Evolutionary conservation across 2,888 invertebrate species (phyloP), one percentile per base, ranked within the genome.

Genomic region (Endomychus coccineus): DNA sequence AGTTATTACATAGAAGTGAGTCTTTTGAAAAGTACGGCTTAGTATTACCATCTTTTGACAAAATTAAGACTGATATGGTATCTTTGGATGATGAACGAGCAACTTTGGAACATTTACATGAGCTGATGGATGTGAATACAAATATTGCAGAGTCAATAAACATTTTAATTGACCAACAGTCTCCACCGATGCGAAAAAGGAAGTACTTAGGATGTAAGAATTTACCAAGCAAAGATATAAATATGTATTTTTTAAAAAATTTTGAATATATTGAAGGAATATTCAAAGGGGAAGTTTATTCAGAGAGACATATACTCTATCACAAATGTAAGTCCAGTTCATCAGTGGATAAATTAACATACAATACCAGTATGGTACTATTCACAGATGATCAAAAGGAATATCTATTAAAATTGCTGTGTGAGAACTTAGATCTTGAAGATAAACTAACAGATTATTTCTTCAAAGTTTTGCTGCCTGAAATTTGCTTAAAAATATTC

Each of bases 301-400:
- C 29, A n/a, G 27, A 16, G n/a, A 24, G 39, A 10, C 39, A 39
- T 13, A 16, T 30, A 14, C 23, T 7, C 5, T 39, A 19, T 14
- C 7, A 39, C 21, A 19, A 19, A 24, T 10, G 19, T 10, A 39
- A 9, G 7, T 14, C n/a, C 17, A 30, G 13, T 10, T 27, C 16
- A 10, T 25, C 19, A 9, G 14, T 29, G 9, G 44, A 49, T 16
- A 51, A 54, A 36, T 48, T 63, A 27, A 50, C 44, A 4, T 54
- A 52, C 29, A 61, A 50, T 39, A 51, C 52, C 11, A 61, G 55
- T 34, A 52, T 49, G 30, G 45, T 54, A 11, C 51, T 51, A 4
- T 64, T 62, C 39, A 54, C 45, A 11, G 38, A 46, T 15, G 29
- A 29, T 15, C 39, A 39, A 31, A 34, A 15, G 11, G 27, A 35